These are phyloP conservation scores for Temnopleurus reevesii DNA, from an alignment of 53 echinoderm and acorn worm species.

Conservation along the genomic window DNA sequence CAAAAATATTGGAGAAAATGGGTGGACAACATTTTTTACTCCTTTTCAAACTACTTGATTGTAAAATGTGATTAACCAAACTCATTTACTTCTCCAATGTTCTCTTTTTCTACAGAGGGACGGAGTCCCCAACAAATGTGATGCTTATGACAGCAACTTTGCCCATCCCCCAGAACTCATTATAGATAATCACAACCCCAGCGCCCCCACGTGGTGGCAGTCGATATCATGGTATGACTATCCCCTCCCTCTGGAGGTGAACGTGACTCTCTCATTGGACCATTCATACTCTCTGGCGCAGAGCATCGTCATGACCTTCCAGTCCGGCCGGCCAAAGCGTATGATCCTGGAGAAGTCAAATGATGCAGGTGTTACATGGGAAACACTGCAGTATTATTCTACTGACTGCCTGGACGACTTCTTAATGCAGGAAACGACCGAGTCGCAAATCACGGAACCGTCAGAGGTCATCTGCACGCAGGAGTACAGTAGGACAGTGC, in stretches of 20 bases:
- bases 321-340: constrained; percentile 74
- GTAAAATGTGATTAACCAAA: too few relatives aligned
- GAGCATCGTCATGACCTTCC: constrained; percentile 73
- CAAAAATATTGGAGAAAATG: too few relatives aligned
- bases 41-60: too few relatives aligned
- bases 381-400: constrained; percentile 84
- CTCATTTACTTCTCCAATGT: too few relatives aligned
- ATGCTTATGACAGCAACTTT: constrained; percentile 64
- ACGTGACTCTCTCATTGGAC: constrained; percentile 77
- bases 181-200: constrained; percentile 56
- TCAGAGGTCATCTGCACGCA: constrained; percentile 78
- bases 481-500: constrained; percentile 62
- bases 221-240: constrained; percentile 87
- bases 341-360: constrained; percentile 91
- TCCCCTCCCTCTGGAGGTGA: constrained; percentile 60
- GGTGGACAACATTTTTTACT: too few relatives aligned
- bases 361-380: constrained; percentile 78
- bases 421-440: constrained; percentile 35
- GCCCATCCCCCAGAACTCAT: constrained; percentile 79
- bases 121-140: constrained; percentile 57
- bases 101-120: too few relatives aligned
- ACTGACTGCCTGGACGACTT: constrained; percentile 62
- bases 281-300: constrained; percentile 76
- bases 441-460: constrained; percentile 20
- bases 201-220: constrained; percentile 92